These are phyloP conservation scores for Drosophila vallismaia DNA, from an alignment of 2,888 invertebrate species.

Conservation along the genomic window DNA sequence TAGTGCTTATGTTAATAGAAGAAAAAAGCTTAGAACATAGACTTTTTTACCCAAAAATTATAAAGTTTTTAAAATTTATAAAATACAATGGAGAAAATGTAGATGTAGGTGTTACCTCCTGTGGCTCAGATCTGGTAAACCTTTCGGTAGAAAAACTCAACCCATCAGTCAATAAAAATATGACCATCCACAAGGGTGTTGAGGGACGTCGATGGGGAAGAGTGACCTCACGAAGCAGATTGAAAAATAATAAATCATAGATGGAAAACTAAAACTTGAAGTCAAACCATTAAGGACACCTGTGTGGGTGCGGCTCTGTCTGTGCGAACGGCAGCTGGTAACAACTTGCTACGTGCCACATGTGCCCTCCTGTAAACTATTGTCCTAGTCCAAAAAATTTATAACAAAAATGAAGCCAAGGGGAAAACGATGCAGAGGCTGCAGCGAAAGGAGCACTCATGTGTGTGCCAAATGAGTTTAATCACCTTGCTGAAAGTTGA, in stretches of 20 bases:
- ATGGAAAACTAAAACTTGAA: slow-evolving; percentile 67
- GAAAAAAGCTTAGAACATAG: not conserved
- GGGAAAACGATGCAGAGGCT: slow-evolving; percentile 15
- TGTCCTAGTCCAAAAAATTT: slow-evolving; percentile 48
- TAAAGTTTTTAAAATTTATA: not conserved
- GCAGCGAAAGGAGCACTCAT: slow-evolving; percentile 9
- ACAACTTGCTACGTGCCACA: slow-evolving; percentile 71
- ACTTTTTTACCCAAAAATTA: not conserved
- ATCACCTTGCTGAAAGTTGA: slow-evolving; percentile 64
- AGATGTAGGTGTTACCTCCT: not conserved
- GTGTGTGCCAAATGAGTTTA: slow-evolving; percentile 71
- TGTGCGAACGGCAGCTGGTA: slow-evolving; percentile 55
- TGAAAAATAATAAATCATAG: slow-evolving; percentile 74
- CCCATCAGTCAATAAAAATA: slow-evolving; percentile 77
- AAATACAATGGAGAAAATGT: too few relatives aligned
- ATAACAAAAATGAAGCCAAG: slow-evolving; percentile 32
- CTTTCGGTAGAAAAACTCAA: slow-evolving; percentile 46
- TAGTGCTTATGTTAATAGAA: not conserved
- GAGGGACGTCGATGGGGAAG: slow-evolving; percentile 5
- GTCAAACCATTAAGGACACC: slow-evolving; percentile 70
- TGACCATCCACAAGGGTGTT: slow-evolving; percentile 58
- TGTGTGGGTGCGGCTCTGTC: slow-evolving; percentile 31
- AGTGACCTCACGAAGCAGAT: slow-evolving; percentile 55
- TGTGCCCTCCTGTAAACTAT: slow-evolving; percentile 69
- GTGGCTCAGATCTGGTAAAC: slow-evolving; percentile 9